phyloP scores from a whole-genome alignment of 1,140 invertebrate genomes.

The Brachionus rubens region DNA sequence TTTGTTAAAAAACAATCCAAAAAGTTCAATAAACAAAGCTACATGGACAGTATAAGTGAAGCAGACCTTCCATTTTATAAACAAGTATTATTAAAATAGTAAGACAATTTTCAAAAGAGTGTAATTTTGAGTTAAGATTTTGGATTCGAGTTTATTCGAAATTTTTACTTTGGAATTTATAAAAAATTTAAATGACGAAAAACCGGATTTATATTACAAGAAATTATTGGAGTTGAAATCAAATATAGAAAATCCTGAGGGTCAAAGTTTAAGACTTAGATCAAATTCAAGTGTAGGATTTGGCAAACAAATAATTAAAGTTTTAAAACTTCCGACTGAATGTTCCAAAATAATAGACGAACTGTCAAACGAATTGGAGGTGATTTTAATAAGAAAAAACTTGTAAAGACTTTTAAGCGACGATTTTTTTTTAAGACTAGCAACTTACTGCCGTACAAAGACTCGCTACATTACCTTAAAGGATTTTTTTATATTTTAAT shows the following conservation, averaged over 20 bases:
- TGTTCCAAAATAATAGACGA: background rate
- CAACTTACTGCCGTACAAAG: background rate
- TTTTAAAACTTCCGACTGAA: background rate
- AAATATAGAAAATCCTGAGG: background rate
- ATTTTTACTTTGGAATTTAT: background rate
- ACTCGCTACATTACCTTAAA: background rate
- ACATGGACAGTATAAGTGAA: conserved; percentile 4
- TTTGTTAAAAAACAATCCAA: conserved; percentile 5
- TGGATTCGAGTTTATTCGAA: background rate
- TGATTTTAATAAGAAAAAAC: background rate
- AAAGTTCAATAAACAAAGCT: conserved; percentile 8
- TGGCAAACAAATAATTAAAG: background rate
- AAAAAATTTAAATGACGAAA: background rate
- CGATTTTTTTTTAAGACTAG: background rate
- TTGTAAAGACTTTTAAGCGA: background rate
- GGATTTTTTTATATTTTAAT: background rate
- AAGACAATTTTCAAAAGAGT: too few relatives aligned
- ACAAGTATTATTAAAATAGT: too few relatives aligned
- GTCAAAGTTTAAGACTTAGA: background rate
- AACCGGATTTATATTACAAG: conserved; percentile 2
- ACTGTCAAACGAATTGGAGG: background rate
- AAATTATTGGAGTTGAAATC: background rate
- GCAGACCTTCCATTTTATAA: background rate
- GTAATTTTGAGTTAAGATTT: background rate
- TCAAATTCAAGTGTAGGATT: background rate